phyloP scores from a whole-genome alignment of 2,113 vertebrate genomes.

The Platysteira castanea region DNA sequence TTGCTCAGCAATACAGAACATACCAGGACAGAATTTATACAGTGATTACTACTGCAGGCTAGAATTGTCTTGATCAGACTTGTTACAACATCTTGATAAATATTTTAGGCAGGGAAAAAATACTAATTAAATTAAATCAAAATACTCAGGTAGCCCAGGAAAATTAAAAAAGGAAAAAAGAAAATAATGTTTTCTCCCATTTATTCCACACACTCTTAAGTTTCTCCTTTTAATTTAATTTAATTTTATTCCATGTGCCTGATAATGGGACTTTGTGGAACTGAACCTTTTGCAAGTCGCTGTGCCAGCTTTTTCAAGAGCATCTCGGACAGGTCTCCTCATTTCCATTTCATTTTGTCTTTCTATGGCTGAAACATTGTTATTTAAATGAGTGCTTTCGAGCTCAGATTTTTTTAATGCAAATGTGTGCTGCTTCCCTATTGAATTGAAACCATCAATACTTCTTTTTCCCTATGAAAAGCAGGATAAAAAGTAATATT shows the following conservation, averaged over 20 bases:
- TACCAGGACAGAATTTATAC: background rate
- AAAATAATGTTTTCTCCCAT: background rate
- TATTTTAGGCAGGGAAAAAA: background rate
- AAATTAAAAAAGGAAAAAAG: background rate
- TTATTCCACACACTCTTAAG: background rate
- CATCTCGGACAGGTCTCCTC: background rate
- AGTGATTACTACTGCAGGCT: background rate
- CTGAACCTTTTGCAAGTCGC: background rate
- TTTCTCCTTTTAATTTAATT: background rate
- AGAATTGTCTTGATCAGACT: background rate
- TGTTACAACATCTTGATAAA: background rate
- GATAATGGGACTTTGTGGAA: background rate
- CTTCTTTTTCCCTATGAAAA: background rate
- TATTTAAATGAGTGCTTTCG: conserved; percentile 9
- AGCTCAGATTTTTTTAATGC: background rate
- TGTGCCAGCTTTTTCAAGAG: background rate
- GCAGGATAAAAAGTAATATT: background rate
- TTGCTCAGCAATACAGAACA: background rate
- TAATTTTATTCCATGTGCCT: background rate
- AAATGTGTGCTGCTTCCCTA: background rate
- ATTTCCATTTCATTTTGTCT: background rate
- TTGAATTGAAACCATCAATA: background rate
- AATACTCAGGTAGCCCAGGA: background rate
- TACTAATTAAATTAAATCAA: background rate
- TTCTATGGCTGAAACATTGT: background rate